Conservation (phyloP, 2,888 invertebrate genomes). For the Lasioglossum figueresi region DNA sequence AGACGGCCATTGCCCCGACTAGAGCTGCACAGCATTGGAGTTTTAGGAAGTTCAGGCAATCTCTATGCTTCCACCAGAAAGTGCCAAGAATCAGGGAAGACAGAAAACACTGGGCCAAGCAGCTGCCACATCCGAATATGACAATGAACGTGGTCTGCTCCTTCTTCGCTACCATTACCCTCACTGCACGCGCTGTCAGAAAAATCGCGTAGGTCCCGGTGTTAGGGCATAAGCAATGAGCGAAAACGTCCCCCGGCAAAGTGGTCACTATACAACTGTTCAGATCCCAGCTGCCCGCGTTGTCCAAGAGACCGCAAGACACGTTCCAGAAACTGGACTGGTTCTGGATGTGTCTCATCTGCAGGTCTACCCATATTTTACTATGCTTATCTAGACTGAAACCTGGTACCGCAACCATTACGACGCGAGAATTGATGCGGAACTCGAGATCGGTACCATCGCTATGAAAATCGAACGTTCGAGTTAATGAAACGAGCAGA, state of each 20-base stretch:
- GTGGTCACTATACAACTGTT: conserved; percentile 85
- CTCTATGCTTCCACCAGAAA: conserved; percentile 85
- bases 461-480: conserved; percentile 80
- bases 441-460: conserved; percentile 89
- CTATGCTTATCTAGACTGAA: conserved; percentile 66
- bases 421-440: conserved; percentile 87
- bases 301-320: conserved; percentile 84
- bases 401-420: conserved; percentile 80
- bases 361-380: conserved; percentile 84
- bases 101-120: conserved; percentile 84
- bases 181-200: conserved; percentile 84
- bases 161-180: conserved; percentile 74
- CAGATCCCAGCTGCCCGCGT: conserved; percentile 87
- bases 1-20: conserved; percentile 89
- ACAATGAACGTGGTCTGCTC: conserved; percentile 83
- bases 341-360: conserved; percentile 85
- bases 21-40: conserved; percentile 89
- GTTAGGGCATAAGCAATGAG: conserved; percentile 87
- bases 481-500: not conserved
- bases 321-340: conserved; percentile 84
- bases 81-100: conserved; percentile 84
- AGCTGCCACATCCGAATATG: conserved; percentile 85
- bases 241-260: conserved; percentile 83
- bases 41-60: conserved; percentile 88
- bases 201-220: conserved; percentile 88